Percentiles rank a stretch among this genome's conserved stretches.
These are phyloP conservation scores for Poeciliopsis turrubarensis DNA, from an alignment of 2,113 vertebrate genomes.

Conservation along the genomic window DNA sequence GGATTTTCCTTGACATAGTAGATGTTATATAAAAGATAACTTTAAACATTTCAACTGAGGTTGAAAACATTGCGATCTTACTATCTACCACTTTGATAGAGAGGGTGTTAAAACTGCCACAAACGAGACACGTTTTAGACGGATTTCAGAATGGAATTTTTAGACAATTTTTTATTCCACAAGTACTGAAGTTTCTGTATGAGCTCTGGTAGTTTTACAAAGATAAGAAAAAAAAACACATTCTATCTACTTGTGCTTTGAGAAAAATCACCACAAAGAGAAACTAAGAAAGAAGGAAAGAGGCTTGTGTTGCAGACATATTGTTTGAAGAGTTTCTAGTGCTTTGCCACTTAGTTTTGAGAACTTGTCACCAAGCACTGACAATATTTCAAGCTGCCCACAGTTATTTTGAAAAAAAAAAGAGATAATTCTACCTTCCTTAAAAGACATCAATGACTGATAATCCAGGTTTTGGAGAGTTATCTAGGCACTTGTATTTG, in stretches of 20 bases:
- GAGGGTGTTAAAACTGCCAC: no score
- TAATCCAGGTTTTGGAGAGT: constrained; percentile 16
- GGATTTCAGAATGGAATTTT: background rate
- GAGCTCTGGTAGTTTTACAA: constrained; percentile 4
- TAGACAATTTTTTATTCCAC: background rate
- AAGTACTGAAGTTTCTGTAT: constrained; percentile 3
- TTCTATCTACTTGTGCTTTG: constrained; percentile 8
- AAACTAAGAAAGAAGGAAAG: constrained; percentile 12
- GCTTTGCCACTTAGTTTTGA: constrained; percentile 6
- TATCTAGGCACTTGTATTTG: constrained; percentile 25
- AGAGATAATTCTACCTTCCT: constrained; percentile 2
- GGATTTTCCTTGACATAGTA: no score
- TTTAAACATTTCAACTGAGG: no score
- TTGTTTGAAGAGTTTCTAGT: constrained; percentile 13
- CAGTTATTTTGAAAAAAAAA: background rate
- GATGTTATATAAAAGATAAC: no score
- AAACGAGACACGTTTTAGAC: background rate
- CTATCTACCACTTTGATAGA: no score
- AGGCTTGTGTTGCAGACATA: background rate
- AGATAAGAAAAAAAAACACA: background rate
- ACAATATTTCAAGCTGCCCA: constrained; percentile 7
- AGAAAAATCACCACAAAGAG: background rate
- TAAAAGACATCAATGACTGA: constrained; percentile 22
- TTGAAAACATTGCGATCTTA: no score
- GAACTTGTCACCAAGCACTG: constrained; percentile 10